These are phyloP conservation scores for Rhombomys opimus DNA, from an alignment of 2,113 vertebrate genomes.

Conservation along the genomic window DNA sequence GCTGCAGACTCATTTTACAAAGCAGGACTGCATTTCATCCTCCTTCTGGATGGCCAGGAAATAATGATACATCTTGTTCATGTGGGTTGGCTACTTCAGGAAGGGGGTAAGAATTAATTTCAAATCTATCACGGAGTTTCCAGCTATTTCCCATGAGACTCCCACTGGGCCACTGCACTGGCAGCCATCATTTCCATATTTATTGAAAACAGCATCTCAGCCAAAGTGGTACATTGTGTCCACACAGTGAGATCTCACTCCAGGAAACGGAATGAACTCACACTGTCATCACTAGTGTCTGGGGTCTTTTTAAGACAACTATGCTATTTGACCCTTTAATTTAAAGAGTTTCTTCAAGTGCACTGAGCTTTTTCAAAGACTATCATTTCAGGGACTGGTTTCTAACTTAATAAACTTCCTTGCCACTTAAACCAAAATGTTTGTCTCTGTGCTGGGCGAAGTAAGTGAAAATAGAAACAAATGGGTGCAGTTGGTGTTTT, in stretches of 20 bases:
- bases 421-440: conserved; percentile 50
- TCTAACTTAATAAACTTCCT: conserved; percentile 45
- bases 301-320: conserved; percentile 65
- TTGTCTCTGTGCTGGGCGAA: not conserved
- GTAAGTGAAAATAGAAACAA: conserved; percentile 4
- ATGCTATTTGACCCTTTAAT: conserved; percentile 64
- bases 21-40: conserved; percentile 66
- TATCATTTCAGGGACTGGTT: conserved; percentile 55
- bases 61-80: conserved; percentile 78
- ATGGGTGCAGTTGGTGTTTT: not conserved
- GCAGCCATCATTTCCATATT: conserved; percentile 87
- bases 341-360: conserved; percentile 54
- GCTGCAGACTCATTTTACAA: conserved; percentile 43
- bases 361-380: conserved; percentile 42
- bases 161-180: conserved; percentile 71
- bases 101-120: conserved; percentile 83
- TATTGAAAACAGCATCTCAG: conserved; percentile 85
- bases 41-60: conserved; percentile 68
- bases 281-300: conserved; percentile 23
- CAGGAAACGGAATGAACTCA: conserved; percentile 80
- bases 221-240: conserved; percentile 79
- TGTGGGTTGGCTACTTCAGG: conserved; percentile 60
- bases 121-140: conserved; percentile 85
- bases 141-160: conserved; percentile 86
- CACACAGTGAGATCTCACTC: conserved; percentile 77